Evolutionary conservation across 2,797 vertebrate genomes (phyloP), one percentile per base, ranked within the genome.

Genomic region (Serranus cabrilla): DNA sequence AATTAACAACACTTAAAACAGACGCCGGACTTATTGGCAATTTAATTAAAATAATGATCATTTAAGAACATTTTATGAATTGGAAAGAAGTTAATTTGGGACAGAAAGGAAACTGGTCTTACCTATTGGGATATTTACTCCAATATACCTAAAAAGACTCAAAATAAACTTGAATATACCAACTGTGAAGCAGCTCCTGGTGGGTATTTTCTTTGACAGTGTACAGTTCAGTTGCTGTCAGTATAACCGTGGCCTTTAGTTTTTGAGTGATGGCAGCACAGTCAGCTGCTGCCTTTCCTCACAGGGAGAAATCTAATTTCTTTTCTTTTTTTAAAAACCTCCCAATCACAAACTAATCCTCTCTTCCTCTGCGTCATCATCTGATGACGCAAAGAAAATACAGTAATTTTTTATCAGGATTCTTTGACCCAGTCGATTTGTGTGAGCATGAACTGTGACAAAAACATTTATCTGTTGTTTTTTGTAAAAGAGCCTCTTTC

Each of bases 341-440:
- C 34, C 8, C 20, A 73, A 71, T 60, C 21, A 45, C 62, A 49
- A 83, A 55, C 57, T n/a, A 40, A 81, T 63, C n/a, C 7, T 11
- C 13, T 67, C 18, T 18, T 50, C 37, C 21, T 65, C 65, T 67
- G 50, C 12, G 16, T 61, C 31, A 65, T 70, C 42, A 54, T 59
- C 1, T 43, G 17, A 27, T 27, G 6, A 79, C 11, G 8, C 23
- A 78, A 50, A 1, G 57, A 34, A 60, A 57, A 58, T 52, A 23
- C 13, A 27, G 2, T 34, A 21, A 2, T 27, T 34, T 21, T 47
- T 51, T 21, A 0, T 43, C 13, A 10, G 21, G 11, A 37, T 52
- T 25, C 51, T 39, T 20, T 18, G 27, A 37, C 47, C 9, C 21
- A 23, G 14, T 39, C 12, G 6, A 16, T 7, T n/a, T 9, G 27